Conservation (phyloP, 2,797 vertebrate genomes). For the Enteromius fasciolatus region DNA sequence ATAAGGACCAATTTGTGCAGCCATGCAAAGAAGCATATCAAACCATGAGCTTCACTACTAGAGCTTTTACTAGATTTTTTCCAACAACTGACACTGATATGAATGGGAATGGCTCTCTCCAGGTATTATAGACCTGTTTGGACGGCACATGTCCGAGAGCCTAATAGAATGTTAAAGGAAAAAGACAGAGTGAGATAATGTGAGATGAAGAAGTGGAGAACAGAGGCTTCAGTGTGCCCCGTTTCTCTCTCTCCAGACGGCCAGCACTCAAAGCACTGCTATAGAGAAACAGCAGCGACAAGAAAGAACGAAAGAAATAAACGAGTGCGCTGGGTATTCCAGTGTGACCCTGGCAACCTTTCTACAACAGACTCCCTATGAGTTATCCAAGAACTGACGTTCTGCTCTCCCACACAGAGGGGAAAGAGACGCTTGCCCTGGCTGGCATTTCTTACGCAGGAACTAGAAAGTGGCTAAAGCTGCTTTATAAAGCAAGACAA, state of each 20-base stretch:
- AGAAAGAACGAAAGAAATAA: conserved; percentile 28
- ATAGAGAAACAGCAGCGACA: conserved; percentile 45
- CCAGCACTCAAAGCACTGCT: conserved; percentile 39
- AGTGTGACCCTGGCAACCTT: conserved; percentile 44
- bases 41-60: neutral
- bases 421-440: neutral
- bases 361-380: conserved; percentile 33
- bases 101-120: neutral
- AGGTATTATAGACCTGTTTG: conserved; percentile 1
- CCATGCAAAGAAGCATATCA: neutral
- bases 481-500: neutral
- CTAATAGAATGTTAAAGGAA: conserved; percentile 24
- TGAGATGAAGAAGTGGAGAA: conserved; percentile 39
- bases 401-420: conserved; percentile 2
- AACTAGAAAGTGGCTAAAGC: conserved; percentile 12
- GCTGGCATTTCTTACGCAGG: conserved; percentile 11
- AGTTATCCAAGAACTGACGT: conserved; percentile 18
- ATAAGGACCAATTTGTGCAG: neutral
- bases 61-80: neutral
- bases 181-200: conserved; percentile 23
- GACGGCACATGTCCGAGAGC: conserved; percentile 17
- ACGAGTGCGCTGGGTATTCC: conserved; percentile 44
- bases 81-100: neutral
- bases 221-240: conserved; percentile 54
- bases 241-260: conserved; percentile 28